phyloP scores from a whole-genome alignment of 2,797 vertebrate species.

The Liasis olivaceus region DNA sequence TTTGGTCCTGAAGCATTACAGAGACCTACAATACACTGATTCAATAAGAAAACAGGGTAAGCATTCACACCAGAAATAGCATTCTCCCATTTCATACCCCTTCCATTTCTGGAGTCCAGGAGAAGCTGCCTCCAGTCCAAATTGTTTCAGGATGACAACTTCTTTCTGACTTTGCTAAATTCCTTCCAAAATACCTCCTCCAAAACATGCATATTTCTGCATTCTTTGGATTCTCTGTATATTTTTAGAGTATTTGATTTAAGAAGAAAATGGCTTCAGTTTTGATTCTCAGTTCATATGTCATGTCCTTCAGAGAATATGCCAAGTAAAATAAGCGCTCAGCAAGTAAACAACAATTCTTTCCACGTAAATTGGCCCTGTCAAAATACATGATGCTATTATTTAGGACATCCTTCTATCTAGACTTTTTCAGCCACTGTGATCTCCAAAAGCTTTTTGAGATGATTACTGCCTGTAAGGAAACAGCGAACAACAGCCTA shows the following conservation, averaged over 20 bases:
- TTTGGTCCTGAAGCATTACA: background rate
- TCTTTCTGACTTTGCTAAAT: constrained; percentile 19
- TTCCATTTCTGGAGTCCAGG: background rate
- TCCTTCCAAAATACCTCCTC: background rate
- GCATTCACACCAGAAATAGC: background rate
- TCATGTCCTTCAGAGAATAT: constrained; percentile 37
- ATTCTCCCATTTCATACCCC: background rate
- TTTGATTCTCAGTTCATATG: constrained; percentile 37
- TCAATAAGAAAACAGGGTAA: background rate
- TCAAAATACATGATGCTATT: constrained; percentile 47
- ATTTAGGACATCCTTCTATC: constrained; percentile 50
- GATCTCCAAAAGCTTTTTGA: constrained; percentile 50
- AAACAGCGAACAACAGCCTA: constrained; percentile 42
- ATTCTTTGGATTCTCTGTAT: constrained; percentile 1
- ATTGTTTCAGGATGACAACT: background rate
- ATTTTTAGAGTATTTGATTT: constrained; percentile 32
- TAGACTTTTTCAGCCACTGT: constrained; percentile 28
- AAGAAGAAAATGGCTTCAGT: constrained; percentile 20
- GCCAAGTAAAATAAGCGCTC: constrained; percentile 33
- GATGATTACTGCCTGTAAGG: constrained; percentile 53
- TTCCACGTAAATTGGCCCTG: constrained; percentile 42
- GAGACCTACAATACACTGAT: background rate
- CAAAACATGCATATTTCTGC: constrained; percentile 20
- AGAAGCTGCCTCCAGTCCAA: background rate
- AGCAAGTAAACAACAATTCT: constrained; percentile 48